Base-by-base conservation (phyloP, 2,888 invertebrate genomes). In the Oscheius onirici region DNA sequence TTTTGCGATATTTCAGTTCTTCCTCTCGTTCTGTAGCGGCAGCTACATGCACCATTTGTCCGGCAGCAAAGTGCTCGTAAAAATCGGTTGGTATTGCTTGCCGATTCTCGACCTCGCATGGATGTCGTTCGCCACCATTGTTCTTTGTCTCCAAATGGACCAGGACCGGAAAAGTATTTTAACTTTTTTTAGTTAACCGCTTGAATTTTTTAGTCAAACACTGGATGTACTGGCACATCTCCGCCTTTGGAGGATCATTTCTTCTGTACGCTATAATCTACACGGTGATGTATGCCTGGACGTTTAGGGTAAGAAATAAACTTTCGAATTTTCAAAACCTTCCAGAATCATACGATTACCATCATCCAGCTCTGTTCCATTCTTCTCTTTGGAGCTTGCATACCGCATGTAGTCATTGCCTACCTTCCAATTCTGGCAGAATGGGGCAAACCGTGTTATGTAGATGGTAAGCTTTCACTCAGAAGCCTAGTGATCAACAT, bases 401-500 rank as follows among this genome's bases (percentile, higher is more conserved):
- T 60, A 8, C 60, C 60, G 3, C 20, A 20, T 40, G 44, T 24
- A 11, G 34, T n/a, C n/a, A 15, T 20, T 1, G 41, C 22, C 6
- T 63, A 49, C 26, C 26, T 28, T 8, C n/a, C 44, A 11, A 24
- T 63, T 15, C 49, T 49, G 10, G 34, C 2, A 17, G 41, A 40
- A 6, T n/a, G 24, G 10, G 40, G 58, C 10, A 58, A 58, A 41
- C 58, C 58, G 11, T 58, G 58, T 41, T 58, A 22, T 58, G n/a
- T 43, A 11, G 58, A 58, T 20, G 58, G 58, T 58, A 58, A 58
- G 41, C n/a, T n/a, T n/a, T n/a, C n/a, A n/a, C n/a, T n/a, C n/a
- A 34, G 34, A 3, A 0, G 34, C 34, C 3, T 34, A 8, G 34
- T 34, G 34, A 34, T 34, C 34, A 34, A 34, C 34, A 34, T 34